These are phyloP conservation scores for Pseudomugil tenellus DNA, from an alignment of 2,797 vertebrate species.

Conservation along the genomic window DNA sequence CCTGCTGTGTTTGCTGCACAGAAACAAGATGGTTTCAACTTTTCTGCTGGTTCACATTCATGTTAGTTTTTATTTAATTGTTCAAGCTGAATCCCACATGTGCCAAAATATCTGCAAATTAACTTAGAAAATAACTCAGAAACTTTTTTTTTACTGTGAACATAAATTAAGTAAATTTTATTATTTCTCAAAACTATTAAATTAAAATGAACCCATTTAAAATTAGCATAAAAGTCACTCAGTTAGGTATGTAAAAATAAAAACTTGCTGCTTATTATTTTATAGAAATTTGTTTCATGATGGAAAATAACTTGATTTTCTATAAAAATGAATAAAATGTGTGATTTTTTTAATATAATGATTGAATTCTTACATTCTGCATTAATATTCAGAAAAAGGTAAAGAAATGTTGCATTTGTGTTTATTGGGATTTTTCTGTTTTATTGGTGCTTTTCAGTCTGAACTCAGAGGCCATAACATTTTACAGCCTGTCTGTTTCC, in stretches of 20 bases:
- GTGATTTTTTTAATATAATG: background rate
- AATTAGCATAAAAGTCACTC: background rate
- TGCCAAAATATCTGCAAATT: constrained; percentile 54
- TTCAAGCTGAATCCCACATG: constrained; percentile 26
- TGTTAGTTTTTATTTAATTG: background rate
- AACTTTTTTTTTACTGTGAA: background rate
- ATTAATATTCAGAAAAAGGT: background rate
- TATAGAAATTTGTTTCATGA: constrained; percentile 11
- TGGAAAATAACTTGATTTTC: constrained; percentile 17
- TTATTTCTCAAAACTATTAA: background rate
- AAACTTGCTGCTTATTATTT: constrained; percentile 17
- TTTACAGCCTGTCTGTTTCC: constrained; percentile 45
- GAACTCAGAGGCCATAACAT: constrained; percentile 46
- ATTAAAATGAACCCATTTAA: constrained; percentile 1
- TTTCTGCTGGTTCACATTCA: constrained; percentile 17
- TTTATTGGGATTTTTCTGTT: background rate
- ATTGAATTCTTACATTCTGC: background rate
- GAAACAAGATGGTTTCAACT: constrained; percentile 26
- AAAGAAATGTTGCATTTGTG: background rate
- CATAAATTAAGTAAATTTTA: background rate
- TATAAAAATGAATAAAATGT: constrained; percentile 32
- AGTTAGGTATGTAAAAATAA: background rate
- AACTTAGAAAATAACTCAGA: background rate
- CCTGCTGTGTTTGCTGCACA: constrained; percentile 30
- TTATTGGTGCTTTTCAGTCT: constrained; percentile 2